A percentile compares a stretch with the other conserved stretches of the same genome.
Conservation (phyloP, 2,888 invertebrate genomes). For the Xanthostigma xanthostigma region DNA sequence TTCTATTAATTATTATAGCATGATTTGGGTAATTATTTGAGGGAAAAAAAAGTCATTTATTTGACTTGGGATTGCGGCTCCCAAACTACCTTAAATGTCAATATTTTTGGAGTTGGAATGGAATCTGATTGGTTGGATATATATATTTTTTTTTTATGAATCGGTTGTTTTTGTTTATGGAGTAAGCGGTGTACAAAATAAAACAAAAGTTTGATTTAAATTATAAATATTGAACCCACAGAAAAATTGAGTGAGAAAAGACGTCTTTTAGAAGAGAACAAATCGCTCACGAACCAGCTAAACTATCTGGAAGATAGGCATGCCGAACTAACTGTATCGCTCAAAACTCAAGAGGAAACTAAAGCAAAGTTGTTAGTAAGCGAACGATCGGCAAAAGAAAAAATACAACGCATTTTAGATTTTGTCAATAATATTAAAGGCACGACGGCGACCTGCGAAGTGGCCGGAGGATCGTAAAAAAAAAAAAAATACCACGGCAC, state of each 20-base stretch:
- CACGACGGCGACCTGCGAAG: slow-evolving; percentile 5
- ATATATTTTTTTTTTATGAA: no score
- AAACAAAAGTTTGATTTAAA: background rate
- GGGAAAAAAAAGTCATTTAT: no score
- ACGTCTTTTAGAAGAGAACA: slow-evolving; percentile 25
- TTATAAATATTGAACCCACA: slow-evolving; percentile 16
- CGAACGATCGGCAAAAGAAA: slow-evolving; percentile 24
- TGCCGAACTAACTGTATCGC: slow-evolving; percentile 27
- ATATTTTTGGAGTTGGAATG: no score
- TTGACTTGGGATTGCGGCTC: no score
- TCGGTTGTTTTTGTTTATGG: no score
- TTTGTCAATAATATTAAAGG: slow-evolving; percentile 23
- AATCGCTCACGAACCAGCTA: slow-evolving; percentile 24
- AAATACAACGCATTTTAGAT: slow-evolving; percentile 24
- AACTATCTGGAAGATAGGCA: slow-evolving; percentile 27
- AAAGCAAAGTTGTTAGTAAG: slow-evolving; percentile 23
- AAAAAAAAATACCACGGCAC: no score
- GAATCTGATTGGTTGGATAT: no score
- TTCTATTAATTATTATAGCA: no score
- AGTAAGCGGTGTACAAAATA: background rate
- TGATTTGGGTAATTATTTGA: no score
- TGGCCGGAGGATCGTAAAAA: background rate
- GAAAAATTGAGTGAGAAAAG: slow-evolving; percentile 28
- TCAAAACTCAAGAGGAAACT: slow-evolving; percentile 24
- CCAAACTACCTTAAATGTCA: no score